A percentile compares a stretch with the other conserved stretches of the same genome.
Conservation (phyloP, 2,797 vertebrate species). For the Hyperoplus lanceolatus region DNA sequence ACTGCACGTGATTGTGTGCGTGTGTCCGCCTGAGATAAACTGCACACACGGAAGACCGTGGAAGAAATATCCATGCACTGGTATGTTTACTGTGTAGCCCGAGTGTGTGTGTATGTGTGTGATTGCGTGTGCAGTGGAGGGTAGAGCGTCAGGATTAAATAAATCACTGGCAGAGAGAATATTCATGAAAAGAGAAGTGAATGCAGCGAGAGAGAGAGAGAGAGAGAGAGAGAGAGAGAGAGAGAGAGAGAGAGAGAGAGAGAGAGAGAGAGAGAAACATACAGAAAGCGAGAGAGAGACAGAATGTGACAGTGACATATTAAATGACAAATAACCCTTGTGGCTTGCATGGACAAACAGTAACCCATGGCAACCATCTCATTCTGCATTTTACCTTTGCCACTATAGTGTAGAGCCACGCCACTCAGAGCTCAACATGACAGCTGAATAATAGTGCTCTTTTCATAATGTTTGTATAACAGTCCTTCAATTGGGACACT, state of each 20-base stretch:
- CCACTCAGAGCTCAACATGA: slow-evolving; percentile 10
- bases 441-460: slow-evolving; percentile 18
- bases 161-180: slow-evolving; percentile 77
- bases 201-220: slow-evolving; percentile 54
- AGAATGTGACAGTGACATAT: slow-evolving; percentile 66
- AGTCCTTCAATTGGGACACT: slow-evolving; percentile 15
- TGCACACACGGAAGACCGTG: slow-evolving; percentile 25
- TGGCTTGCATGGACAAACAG: slow-evolving; percentile 62
- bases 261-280: slow-evolving; percentile 13
- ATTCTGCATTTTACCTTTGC: slow-evolving; percentile 38
- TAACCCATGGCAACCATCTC: slow-evolving; percentile 70
- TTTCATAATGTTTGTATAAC: slow-evolving; percentile 15
- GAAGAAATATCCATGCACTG: slow-evolving; percentile 46
- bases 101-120: slow-evolving; percentile 32
- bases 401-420: slow-evolving; percentile 8
- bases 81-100: slow-evolving; percentile 40
- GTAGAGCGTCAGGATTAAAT: slow-evolving; percentile 75
- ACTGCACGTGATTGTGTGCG: slow-evolving; percentile 9
- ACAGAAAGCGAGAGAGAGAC: slow-evolving; percentile 24
- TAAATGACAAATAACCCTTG: slow-evolving; percentile 73
- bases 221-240: slow-evolving; percentile 23
- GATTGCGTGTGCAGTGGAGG: slow-evolving; percentile 61
- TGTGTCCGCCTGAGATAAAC: slow-evolving; percentile 50
- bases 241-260: slow-evolving; percentile 37
- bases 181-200: slow-evolving; percentile 76